phyloP scores from a whole-genome alignment of 1,140 invertebrate genomes.

The Trachymyrmex septentrionalis region DNA sequence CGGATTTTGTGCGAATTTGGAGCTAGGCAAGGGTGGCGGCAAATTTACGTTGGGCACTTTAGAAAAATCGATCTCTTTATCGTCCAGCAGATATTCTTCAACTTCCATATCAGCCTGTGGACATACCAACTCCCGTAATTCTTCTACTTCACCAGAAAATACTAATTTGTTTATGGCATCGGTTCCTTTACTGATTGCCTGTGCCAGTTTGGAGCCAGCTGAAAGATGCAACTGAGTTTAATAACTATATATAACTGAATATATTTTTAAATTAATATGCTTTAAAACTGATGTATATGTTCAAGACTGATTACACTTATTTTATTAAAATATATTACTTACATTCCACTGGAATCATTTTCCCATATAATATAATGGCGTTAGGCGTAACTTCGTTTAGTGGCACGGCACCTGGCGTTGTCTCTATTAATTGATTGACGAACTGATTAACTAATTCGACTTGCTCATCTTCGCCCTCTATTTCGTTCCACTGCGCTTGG shows the following conservation, averaged over 20 bases:
- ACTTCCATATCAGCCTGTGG: conserved; percentile 88
- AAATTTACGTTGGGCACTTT: conserved; percentile 83
- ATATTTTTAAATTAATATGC: not conserved
- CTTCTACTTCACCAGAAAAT: conserved; percentile 92
- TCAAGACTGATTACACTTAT: conserved; percentile 11
- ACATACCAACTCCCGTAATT: conserved; percentile 91
- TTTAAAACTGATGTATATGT: not conserved
- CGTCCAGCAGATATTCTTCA: conserved; percentile 87
- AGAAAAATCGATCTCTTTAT: conserved; percentile 84
- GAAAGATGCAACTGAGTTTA: conserved; percentile 70
- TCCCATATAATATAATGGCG: conserved; percentile 93
- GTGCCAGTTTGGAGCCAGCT: conserved; percentile 91
- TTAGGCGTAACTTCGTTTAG: conserved; percentile 91
- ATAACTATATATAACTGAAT: not conserved
- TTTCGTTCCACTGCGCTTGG: conserved; percentile 98
- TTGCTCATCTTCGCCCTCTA: conserved; percentile 88
- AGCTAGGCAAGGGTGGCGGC: conserved; percentile 84
- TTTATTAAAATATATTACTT: conserved; percentile 76
- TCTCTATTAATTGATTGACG: conserved; percentile 90
- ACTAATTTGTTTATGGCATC: conserved; percentile 92
- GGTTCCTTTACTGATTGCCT: conserved; percentile 91
- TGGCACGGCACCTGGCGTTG: conserved; percentile 90
- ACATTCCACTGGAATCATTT: conserved; percentile 92
- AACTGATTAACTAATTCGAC: conserved; percentile 88
- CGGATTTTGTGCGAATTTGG: conserved; percentile 85